A percentile compares a stretch with the other conserved stretches of the same genome.
Conservation (phyloP, 2,797 vertebrate species). For the Pseudochaenichthys georgianus region DNA sequence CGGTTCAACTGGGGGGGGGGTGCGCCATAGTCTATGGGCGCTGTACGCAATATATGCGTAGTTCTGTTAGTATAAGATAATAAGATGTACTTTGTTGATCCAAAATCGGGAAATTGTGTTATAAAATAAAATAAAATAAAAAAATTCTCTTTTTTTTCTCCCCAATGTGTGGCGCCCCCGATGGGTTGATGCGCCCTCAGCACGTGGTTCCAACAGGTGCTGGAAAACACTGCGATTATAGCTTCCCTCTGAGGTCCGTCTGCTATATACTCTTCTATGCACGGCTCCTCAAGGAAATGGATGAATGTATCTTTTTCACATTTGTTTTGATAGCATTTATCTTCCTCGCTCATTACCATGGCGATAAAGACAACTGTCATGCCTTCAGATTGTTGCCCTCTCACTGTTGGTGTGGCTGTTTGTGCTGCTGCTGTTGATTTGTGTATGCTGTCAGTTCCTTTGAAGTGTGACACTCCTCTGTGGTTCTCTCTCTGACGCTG, state of each 20-base stretch:
- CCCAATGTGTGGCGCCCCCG: no score
- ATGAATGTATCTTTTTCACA: slow-evolving; percentile 18
- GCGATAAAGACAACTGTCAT: slow-evolving; percentile 36
- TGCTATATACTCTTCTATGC: not conserved
- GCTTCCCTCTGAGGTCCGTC: slow-evolving; percentile 27
- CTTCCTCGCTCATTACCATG: slow-evolving; percentile 37
- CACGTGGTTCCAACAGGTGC: slow-evolving; percentile 73
- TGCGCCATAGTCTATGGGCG: no score
- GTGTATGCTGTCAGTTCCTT: slow-evolving; percentile 72
- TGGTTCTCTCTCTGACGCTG: slow-evolving; percentile 46
- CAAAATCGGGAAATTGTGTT: no score
- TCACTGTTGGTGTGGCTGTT: no score
- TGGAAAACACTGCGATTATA: slow-evolving; percentile 65
- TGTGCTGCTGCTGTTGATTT: slow-evolving; percentile 76
- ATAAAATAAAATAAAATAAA: no score
- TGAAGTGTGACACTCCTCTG: slow-evolving; percentile 67
- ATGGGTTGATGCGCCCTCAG: no score
- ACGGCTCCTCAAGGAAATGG: slow-evolving; percentile 31
- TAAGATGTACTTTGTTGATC: no score
- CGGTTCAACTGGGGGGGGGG: no score
- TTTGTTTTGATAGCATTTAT: slow-evolving; percentile 41
- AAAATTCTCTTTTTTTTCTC: no score
- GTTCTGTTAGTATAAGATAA: no score
- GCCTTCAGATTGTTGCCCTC: slow-evolving; percentile 30
- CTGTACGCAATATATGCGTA: no score